Conservation (phyloP, 2,797 vertebrate species). For the Chelonia mydas region DNA sequence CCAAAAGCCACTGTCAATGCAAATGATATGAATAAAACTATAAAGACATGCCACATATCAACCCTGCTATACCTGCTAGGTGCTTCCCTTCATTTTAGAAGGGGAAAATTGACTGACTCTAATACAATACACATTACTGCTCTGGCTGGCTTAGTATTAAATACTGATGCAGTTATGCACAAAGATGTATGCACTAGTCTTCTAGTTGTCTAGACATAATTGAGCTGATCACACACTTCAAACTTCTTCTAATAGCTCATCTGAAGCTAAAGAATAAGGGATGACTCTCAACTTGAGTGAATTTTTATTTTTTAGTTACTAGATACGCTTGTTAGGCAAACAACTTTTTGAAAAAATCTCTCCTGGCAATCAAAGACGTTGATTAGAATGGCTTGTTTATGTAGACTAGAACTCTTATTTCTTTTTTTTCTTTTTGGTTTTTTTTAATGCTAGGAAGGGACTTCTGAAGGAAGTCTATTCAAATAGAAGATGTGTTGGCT, state of each 20-base stretch:
- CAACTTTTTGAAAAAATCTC: neutral
- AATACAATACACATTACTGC: neutral
- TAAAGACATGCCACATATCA: neutral
- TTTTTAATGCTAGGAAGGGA: neutral
- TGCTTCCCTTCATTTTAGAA: neutral
- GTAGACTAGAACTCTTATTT: neutral
- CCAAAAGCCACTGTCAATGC: neutral
- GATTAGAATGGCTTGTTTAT: neutral
- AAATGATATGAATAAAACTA: neutral
- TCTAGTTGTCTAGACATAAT: neutral
- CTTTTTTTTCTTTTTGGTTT: neutral
- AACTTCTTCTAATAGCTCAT: neutral
- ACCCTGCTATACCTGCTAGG: neutral
- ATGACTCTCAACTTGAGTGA: neutral
- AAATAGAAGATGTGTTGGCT: neutral
- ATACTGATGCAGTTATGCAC: neutral
- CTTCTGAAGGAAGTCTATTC: neutral
- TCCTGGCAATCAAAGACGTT: neutral
- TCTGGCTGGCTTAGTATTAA: neutral
- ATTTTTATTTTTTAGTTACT: neutral
- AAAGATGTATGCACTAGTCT: neutral
- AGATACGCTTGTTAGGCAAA: neutral
- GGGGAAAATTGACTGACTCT: neutral
- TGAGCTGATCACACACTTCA: neutral
- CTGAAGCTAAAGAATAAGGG: neutral